Percentiles rank a stretch among this genome's conserved stretches.
These are phyloP conservation scores for Unio delphinus DNA, from an alignment of 2,888 invertebrate genomes.

Conservation along the genomic window DNA sequence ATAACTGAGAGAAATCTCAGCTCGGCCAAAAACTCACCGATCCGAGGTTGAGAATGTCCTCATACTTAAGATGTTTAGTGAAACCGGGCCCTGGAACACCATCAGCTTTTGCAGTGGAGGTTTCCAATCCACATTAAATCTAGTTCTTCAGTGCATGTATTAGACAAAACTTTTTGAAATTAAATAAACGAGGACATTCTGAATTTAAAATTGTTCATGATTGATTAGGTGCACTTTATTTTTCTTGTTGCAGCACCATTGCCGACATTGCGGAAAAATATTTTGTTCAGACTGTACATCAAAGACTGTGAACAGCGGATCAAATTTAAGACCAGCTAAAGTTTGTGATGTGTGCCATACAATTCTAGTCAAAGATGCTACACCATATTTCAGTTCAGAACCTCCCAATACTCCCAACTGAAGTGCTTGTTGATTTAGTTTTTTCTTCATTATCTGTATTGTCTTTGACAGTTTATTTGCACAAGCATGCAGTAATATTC, in stretches of 20 bases:
- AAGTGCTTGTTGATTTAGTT: conserved; percentile 8
- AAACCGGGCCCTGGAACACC: too few species aligned
- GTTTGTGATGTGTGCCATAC: conserved; percentile 99
- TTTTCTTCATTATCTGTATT: too few species aligned
- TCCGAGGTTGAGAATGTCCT: too few species aligned
- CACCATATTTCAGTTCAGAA: conserved; percentile 80
- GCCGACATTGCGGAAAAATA: conserved; percentile 95
- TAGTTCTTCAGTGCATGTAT: too few species aligned
- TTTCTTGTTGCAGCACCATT: conserved; percentile 79
- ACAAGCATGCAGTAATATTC: too few species aligned
- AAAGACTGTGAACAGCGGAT: conserved; percentile 87
- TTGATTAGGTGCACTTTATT: neutral
- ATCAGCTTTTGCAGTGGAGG: too few species aligned
- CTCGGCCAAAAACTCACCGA: too few species aligned
- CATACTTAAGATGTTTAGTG: too few species aligned
- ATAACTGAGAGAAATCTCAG: too few species aligned
- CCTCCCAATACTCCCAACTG: conserved; percentile 67
- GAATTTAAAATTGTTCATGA: neutral
- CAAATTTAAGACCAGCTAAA: conserved; percentile 86
- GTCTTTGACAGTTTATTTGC: too few species aligned
- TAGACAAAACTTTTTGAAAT: too few species aligned
- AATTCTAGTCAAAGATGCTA: conserved; percentile 80
- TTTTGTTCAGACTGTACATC: conserved; percentile 91
- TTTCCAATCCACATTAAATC: too few species aligned
- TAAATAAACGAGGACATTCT: neutral